A percentile compares a stretch with the other conserved stretches of the same genome.
phyloP scores from a whole-genome alignment of 2,113 vertebrate genomes.

The Phalacrocorax carbo region DNA sequence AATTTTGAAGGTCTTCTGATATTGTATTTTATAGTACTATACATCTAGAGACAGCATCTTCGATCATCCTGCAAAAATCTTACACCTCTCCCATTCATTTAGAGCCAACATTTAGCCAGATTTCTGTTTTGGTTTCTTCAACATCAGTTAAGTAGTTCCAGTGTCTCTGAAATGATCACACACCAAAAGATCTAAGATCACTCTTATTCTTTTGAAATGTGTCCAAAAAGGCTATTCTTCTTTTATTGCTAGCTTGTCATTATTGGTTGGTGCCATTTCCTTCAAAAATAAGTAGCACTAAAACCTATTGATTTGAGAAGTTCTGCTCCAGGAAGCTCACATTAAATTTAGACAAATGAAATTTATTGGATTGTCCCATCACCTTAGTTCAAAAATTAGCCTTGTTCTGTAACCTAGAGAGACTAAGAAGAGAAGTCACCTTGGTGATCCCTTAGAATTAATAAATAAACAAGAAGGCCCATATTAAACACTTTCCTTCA shows the following conservation, averaged over 20 bases:
- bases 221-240: constrained; percentile 43
- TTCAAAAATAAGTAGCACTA: constrained; percentile 18
- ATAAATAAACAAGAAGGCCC: background rate
- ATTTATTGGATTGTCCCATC: constrained; percentile 31
- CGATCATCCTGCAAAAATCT: background rate
- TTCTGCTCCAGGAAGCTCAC: background rate
- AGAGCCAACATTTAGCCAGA: background rate
- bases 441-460: background rate
- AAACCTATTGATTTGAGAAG: constrained; percentile 37
- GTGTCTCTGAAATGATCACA: background rate
- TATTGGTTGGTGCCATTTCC: constrained; percentile 2
- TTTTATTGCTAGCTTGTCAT: constrained; percentile 25
- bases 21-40: background rate
- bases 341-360: constrained; percentile 16
- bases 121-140: background rate
- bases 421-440: constrained; percentile 4
- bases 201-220: background rate
- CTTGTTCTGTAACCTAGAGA: no score
- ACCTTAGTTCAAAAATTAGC: background rate
- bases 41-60: background rate
- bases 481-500: background rate
- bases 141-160: background rate
- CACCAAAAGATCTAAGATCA: background rate
- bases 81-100: background rate
- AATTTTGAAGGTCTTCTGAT: background rate